Conservation (phyloP, 2,113 vertebrate species). For the Gulo gulo region DNA sequence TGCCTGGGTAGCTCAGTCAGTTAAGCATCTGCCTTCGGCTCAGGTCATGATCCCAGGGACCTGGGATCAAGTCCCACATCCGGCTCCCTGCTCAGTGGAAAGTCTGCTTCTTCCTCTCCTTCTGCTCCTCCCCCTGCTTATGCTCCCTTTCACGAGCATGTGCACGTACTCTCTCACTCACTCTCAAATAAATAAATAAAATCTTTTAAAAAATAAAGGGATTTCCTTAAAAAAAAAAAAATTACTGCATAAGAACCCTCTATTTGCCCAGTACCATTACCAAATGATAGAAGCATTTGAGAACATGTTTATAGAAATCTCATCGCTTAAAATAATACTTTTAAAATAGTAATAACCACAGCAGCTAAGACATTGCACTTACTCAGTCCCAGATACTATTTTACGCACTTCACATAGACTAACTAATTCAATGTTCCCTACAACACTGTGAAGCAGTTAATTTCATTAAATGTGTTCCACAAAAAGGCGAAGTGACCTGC, state of each 20-base stretch:
- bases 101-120: no score
- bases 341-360: neutral
- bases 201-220: no score
- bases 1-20: no score
- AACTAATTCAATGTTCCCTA: neutral
- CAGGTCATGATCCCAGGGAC: neutral
- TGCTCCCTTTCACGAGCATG: no score
- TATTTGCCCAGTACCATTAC: neutral
- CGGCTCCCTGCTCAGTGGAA: neutral
- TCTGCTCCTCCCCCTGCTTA: no score
- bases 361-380: neutral
- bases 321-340: neutral
- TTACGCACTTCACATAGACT: neutral
- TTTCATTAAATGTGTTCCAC: neutral
- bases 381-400: neutral
- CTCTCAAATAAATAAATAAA: no score
- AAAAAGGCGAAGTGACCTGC: neutral
- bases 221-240: no score
- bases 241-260: neutral
- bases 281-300: neutral
- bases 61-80: neutral
- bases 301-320: neutral
- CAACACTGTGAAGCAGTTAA: neutral
- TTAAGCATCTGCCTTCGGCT: neutral
- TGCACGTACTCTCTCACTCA: no score